phyloP scores from a whole-genome alignment of 2,113 vertebrate species.

The Aythya baeri region DNA sequence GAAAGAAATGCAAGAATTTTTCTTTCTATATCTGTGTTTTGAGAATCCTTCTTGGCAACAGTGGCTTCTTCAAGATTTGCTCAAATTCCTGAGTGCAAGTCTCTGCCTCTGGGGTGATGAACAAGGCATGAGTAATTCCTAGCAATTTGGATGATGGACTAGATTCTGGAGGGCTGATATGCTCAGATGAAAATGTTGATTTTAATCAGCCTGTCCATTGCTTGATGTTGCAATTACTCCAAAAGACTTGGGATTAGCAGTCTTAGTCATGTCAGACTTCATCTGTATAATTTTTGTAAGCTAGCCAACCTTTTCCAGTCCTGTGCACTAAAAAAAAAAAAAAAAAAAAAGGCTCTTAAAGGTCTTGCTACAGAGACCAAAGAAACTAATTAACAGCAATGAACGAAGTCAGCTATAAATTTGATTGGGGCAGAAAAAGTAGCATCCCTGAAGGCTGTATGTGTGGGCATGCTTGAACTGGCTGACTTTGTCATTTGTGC shows the following conservation, averaged over 20 bases:
- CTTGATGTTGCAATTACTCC: slow-evolving; percentile 7
- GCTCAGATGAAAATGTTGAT: background rate
- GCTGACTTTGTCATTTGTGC: background rate
- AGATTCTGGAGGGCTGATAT: background rate
- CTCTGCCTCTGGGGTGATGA: background rate
- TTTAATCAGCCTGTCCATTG: background rate
- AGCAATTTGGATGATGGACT: background rate
- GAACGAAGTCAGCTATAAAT: too few relatives aligned
- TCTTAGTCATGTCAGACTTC: background rate
- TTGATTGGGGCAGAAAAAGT: too few relatives aligned
- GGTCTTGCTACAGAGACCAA: background rate
- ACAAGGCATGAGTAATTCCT: slow-evolving; percentile 1
- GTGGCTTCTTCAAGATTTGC: background rate
- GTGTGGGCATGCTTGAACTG: background rate
- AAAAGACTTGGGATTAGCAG: background rate
- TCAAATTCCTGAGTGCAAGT: background rate
- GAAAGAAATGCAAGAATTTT: background rate
- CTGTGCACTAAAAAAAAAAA: background rate
- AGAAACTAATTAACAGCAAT: background rate
- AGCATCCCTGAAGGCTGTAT: background rate
- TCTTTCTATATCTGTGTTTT: background rate
- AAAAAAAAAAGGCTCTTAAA: background rate
- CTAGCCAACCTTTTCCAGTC: background rate
- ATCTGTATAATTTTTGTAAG: background rate
- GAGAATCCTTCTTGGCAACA: background rate